Percentiles rank a stretch among this genome's conserved stretches.
These are phyloP conservation scores for Erythrolamprus reginae DNA, from an alignment of 2,113 vertebrate species.

Conservation along the genomic window DNA sequence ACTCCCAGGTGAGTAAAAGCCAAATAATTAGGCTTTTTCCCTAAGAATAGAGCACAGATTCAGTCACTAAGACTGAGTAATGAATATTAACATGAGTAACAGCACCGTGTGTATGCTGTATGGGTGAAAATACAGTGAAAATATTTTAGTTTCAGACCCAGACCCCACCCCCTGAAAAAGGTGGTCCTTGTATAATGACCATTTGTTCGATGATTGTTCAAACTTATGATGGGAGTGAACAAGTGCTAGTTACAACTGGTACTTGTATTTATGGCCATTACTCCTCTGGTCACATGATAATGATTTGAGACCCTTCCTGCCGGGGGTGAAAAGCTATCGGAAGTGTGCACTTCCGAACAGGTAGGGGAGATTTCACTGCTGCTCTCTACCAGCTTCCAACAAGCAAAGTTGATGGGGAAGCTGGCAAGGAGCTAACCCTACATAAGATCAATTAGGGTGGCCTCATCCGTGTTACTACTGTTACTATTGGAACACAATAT, in stretches of 20 bases:
- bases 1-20: neutral
- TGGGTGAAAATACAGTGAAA: no score
- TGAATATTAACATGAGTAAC: no score
- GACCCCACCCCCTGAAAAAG: no score
- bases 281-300: neutral
- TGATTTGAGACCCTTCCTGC: neutral
- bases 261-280: neutral
- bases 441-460: neutral
- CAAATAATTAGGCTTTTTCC: neutral
- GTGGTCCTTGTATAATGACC: no score
- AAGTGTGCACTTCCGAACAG: no score
- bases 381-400: neutral
- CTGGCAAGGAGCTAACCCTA: neutral
- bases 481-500: neutral
- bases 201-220: neutral
- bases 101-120: no score
- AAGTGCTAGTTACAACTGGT: neutral
- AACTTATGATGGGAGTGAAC: neutral
- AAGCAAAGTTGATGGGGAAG: neutral
- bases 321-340: no score
- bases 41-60: neutral
- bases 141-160: no score
- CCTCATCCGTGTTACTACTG: neutral
- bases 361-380: no score
- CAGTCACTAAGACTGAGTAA: no score